Base-by-base conservation (phyloP, 2,113 vertebrate species). In the Epinephelus fuscoguttatus region DNA sequence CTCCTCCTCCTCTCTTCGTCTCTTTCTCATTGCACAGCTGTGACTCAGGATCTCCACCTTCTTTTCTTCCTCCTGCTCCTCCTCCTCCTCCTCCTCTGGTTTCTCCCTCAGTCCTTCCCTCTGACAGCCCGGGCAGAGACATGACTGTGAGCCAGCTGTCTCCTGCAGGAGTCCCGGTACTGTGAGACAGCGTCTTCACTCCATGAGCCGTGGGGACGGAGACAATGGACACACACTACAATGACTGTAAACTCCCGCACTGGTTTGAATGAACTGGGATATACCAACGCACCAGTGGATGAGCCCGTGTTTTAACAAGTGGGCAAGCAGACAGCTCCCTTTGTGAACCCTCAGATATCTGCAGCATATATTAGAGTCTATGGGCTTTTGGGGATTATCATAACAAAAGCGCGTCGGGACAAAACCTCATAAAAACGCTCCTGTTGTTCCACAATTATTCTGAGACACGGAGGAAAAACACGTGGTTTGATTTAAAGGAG, bases 401-500 rank as follows among this genome's bases (percentile, higher is more conserved):
- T 90, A 90, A 94, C 92, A 89, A 95, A 93, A 86, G 91, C 68
- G 49, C 63, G 45, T 1, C 62, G 49, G 72, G 84, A 90, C 85
- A 75, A 85, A 87, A 68, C 18, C 37, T 55, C 81, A 75, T 79
- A 84, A 81, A 76, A 81, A 76, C 73, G 75, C 81, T 13, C 59
- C 75, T 61, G 74, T 81, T 84, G 80, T 89, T 61, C 88, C 64
- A 57, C 61, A 40, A 59, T 70, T 78, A 84, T 13, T 18, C 62
- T 4, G 52, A 60, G 57, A 70, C n/a, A 71, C 66, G 63, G 69
- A 74, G 40, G 27, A 75, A 25, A 88, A 88, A 85, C 93, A 94
- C 93, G 93, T 94, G 93, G 88, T 91, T 90, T 75, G 4, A 9
- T 88, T 82, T 92, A 90, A 93, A 92, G 91, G 88, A 84, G 69